Conservation (phyloP, 2,888 invertebrate genomes). For the Drosophila barbarae region DNA sequence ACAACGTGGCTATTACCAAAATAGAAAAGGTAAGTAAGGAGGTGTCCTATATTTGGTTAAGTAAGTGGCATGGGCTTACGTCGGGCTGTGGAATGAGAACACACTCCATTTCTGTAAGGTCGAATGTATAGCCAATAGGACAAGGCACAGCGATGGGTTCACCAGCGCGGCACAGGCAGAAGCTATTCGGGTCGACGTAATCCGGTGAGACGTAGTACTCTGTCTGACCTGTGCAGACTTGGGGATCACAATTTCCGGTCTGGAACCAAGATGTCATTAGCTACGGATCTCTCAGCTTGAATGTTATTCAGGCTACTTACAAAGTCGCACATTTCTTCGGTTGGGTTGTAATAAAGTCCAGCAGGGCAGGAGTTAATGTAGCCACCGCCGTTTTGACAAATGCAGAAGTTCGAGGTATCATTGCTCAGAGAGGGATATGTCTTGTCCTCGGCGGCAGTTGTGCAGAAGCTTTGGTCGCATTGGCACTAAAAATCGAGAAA, state of each 20-base stretch:
- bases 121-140: slow-evolving; percentile 64
- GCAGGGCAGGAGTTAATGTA: slow-evolving; percentile 49
- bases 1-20: slow-evolving; percentile 58
- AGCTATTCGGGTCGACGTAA: slow-evolving; percentile 58
- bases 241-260: slow-evolving; percentile 72
- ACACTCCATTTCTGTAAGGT: slow-evolving; percentile 28
- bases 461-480: slow-evolving; percentile 58
- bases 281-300: not conserved
- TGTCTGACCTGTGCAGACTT: slow-evolving; percentile 35
- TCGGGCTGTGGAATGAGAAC: slow-evolving; percentile 42
- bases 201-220: slow-evolving; percentile 53
- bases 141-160: slow-evolving; percentile 58
- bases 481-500: slow-evolving; percentile 36
- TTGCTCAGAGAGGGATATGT: slow-evolving; percentile 44
- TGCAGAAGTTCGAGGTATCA: slow-evolving; percentile 59
- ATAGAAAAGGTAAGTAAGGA: not conserved
- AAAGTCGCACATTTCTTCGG: slow-evolving; percentile 47
- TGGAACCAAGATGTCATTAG: slow-evolving; percentile 12
- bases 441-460: not conserved
- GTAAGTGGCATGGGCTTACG: slow-evolving; percentile 41
- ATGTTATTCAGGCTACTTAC: slow-evolving; percentile 43
- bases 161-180: slow-evolving; percentile 67
- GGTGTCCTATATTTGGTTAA: too few relatives aligned
- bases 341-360: slow-evolving; percentile 48
- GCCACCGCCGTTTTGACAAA: slow-evolving; percentile 51